Evolutionary conservation across 2,888 invertebrate species (phyloP), one percentile per base, ranked within the genome.

Genomic region (Podotricha telesiphe): DNA sequence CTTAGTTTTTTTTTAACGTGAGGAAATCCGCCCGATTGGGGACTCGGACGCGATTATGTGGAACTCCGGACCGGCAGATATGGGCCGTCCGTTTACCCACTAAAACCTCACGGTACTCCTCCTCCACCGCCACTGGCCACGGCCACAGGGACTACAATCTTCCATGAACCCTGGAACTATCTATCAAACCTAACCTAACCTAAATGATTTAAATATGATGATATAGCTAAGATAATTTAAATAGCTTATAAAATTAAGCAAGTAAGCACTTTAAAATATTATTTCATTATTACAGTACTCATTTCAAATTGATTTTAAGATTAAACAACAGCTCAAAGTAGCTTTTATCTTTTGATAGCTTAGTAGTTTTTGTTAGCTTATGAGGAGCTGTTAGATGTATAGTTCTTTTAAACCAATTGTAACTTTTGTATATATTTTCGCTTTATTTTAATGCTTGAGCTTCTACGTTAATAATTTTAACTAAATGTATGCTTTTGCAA

Each of bases 311-410:
- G 34, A 55, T 55, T 55, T n/a, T 17, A 55, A 37, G 55, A 34
- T 55, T 37, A 55, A 55, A 55, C 53, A 53, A 55, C 37, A 34
- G 34, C 37, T 55, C 55, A 55, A 55, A 55, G 55, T 55, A 17
- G 55, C 11, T 55, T 53, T 55, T 55, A 55, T 55, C 55, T 37
- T 34, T 55, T 55, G 17, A 37, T 55, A 17, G 34, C 55, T 55
- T 17, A 37, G 34, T 55, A 55, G 6, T 53, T 42, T 55, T 37
- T 55, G 55, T 55, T 55, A 17, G 55, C 53, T 17, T 55, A 55
- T 17, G 53, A 55, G 53, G 34, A 55, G 17, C 53, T 19, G 42
- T 59, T 59, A 59, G 42, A 42, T 7, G 58, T 42, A 17, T 11
- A 42, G 37, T 7, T 17, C 45, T 45, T 53, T 45, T 22, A 13